A percentile compares a stretch with the other conserved stretches of the same genome.
Conservation (phyloP, 2,888 invertebrate species). For the Mimumesa dahlbomi region DNA sequence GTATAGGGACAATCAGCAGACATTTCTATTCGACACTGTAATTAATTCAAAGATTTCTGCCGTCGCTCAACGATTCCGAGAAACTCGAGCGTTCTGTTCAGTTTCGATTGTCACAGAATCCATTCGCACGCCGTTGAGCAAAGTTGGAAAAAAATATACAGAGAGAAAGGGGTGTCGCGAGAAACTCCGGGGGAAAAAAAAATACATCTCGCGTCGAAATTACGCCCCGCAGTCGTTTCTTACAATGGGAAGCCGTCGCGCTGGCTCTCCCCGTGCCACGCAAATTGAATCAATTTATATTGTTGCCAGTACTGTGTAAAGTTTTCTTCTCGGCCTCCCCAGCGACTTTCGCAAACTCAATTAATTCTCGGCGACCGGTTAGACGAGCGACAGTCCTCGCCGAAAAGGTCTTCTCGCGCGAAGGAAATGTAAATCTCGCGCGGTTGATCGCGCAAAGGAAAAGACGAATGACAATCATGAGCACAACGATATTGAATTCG, state of each 20-base stretch:
- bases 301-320: conserved; percentile 38
- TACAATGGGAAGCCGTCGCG: conserved; percentile 46
- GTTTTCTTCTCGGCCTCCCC: conserved; percentile 7
- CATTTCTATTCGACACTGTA: no score
- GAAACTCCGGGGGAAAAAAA: background rate
- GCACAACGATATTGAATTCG: conserved; percentile 17
- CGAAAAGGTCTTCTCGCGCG: background rate
- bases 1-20: no score
- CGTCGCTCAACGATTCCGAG: no score
- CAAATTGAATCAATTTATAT: conserved; percentile 62
- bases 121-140: background rate
- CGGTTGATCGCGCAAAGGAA: background rate
- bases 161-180: background rate
- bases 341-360: conserved; percentile 39
- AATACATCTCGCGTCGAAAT: background rate
- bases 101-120: background rate
- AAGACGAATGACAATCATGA: background rate
- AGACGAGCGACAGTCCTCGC: conserved; percentile 1
- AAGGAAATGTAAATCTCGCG: conserved; percentile 17
- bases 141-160: background rate
- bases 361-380: conserved; percentile 12
- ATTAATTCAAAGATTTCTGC: no score
- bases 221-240: conserved; percentile 22
- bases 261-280: conserved; percentile 26
- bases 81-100: no score